Conservation (phyloP, 2,113 vertebrate species). For the Riparia riparia region DNA sequence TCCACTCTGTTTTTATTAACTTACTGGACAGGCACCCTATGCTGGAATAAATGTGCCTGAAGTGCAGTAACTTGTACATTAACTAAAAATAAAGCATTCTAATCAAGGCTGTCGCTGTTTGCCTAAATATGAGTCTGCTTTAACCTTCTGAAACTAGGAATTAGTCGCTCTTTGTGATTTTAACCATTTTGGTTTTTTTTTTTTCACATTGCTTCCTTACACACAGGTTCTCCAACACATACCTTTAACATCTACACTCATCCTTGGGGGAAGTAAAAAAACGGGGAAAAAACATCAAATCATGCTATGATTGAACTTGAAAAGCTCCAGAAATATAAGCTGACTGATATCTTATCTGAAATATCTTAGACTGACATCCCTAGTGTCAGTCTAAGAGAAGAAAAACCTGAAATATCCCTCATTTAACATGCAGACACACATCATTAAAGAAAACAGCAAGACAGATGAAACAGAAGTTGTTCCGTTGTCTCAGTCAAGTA, state of each 20-base stretch:
- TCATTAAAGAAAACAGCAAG: background rate
- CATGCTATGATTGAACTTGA: background rate
- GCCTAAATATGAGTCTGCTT: background rate
- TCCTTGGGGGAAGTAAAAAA: background rate
- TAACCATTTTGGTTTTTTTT: background rate
- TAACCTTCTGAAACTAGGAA: background rate
- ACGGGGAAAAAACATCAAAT: fast-evolving
- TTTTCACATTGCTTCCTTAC: background rate
- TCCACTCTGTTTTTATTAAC: background rate
- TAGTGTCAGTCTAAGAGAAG: background rate
- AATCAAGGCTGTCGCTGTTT: background rate
- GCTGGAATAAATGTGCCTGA: background rate
- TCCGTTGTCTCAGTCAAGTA: background rate
- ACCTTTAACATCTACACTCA: background rate
- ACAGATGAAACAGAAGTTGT: background rate
- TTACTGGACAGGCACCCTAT: background rate
- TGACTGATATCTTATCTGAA: too few species aligned
- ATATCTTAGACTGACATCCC: background rate
- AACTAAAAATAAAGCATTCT: background rate
- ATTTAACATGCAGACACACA: background rate
- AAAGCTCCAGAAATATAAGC: background rate
- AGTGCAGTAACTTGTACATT: background rate
- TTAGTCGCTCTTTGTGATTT: background rate
- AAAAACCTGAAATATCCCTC: background rate
- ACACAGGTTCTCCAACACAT: background rate